A percentile compares a stretch with the other conserved stretches of the same genome.
Evolutionary conservation across 2,888 invertebrate genomes (phyloP).

Genomic region (Ganaspis brasiliensis): DNA sequence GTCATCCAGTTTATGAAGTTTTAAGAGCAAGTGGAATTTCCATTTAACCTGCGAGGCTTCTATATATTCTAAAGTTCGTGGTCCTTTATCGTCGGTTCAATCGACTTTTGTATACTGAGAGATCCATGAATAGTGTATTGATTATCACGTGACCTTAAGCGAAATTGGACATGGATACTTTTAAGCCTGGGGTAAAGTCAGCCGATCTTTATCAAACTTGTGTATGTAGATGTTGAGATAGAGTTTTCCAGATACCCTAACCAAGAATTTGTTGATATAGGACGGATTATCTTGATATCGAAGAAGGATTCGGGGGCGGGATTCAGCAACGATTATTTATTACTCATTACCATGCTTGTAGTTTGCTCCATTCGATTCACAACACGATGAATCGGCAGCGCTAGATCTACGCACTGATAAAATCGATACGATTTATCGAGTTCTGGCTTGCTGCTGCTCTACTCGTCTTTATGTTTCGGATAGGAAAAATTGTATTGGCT

Average conservation of each 20-base stretch:
- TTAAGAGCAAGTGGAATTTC: not conserved
- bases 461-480: not conserved
- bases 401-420: conserved; percentile 64
- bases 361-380: conserved; percentile 60
- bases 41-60: not conserved
- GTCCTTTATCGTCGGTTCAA: not conserved
- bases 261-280: conserved; percentile 53
- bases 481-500: not conserved
- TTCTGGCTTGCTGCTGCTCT: conserved; percentile 55
- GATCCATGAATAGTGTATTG: conserved; percentile 33
- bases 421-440: conserved; percentile 74
- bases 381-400: conserved; percentile 69
- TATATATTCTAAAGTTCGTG: conserved; percentile 1
- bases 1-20: conserved; percentile 9
- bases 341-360: conserved; percentile 74
- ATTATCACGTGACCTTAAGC: conserved; percentile 42
- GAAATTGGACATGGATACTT: conserved; percentile 49
- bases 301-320: conserved; percentile 60
- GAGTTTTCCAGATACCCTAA: conserved; percentile 50
- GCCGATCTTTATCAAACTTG: conserved; percentile 10
- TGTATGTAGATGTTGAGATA: conserved; percentile 56
- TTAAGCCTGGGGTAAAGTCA: conserved; percentile 30
- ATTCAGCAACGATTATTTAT: conserved; percentile 74
- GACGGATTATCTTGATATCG: conserved; percentile 48
- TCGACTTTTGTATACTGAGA: conserved; percentile 15